Base-by-base conservation (phyloP, 1,140 invertebrate species). In the Drosophila pandora region DNA sequence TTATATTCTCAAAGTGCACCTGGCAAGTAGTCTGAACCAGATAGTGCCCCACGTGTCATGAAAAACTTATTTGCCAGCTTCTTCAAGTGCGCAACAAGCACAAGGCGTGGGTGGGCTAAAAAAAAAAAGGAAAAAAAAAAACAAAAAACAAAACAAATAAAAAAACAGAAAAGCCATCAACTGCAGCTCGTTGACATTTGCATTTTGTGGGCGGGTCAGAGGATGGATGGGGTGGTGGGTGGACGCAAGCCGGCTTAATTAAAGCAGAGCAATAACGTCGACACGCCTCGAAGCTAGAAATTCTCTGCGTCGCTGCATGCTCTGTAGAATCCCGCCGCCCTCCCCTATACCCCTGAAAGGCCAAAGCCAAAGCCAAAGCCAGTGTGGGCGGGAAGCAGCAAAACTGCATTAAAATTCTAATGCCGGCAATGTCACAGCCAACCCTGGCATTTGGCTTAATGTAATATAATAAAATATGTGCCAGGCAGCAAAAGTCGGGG, bases 341-440 rank as follows among this genome's bases (percentile, higher is more conserved):
- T n/a, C 45, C 10, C n/a, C 10, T 10, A 13, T 30, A 8, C 32
- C 30, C 23, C 17, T 9, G 1, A 8, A 30, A 5, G 6, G 2
- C 10, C 41, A 8, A 43, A 12, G 5, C 30, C 43, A 4, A 32
- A 39, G 58, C 50, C 57, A 45, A 45, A 32, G 23, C 34, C 23
- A 39, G 13, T 55, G 77, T 69, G 77, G 74, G 70, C 52, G 75
- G 62, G 79, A 79, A 83, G 62, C 69, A 58, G 69, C 74, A 81
- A 39, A 87, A 81, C 53, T 85, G 82, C 82, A 78, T 71, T 65
- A 32, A 56, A 67, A 80, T 85, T 70, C 64, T 78, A 81, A 81
- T 87, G 82, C 73, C 76, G 81, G 63, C 81, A 80, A 80, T 80
- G 81, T 77, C 81, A 77, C 73, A 67, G 79, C 56, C 47, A 45